Evolutionary conservation across 1,140 invertebrate genomes (phyloP).

Genomic region (Elysia chlorotica): DNA sequence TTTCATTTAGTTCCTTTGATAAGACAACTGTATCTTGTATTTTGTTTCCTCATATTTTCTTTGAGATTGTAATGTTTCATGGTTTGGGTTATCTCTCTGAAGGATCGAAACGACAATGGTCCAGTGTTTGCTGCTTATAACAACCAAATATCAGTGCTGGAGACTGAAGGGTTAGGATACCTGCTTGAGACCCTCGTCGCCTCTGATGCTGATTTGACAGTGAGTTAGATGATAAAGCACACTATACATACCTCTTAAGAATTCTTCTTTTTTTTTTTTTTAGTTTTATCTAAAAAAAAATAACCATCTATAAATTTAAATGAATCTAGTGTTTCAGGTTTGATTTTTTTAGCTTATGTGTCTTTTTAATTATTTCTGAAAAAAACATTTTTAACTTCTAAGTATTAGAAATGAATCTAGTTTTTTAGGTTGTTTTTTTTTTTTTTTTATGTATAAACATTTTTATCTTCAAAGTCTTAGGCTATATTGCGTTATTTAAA

Average conservation of each 20-base stretch:
- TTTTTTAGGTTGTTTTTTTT: no score
- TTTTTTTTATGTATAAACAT: no score
- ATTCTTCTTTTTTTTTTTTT: background rate
- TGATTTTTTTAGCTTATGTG: background rate
- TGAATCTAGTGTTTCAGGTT: background rate
- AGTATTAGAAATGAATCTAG: no score
- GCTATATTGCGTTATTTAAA: no score
- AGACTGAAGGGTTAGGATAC: background rate
- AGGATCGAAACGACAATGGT: conserved; percentile 11
- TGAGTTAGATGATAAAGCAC: background rate
- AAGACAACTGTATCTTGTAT: no score
- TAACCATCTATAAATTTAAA: background rate
- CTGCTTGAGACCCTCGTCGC: background rate
- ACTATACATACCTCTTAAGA: background rate
- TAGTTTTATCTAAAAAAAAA: background rate
- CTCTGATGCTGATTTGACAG: conserved; percentile 9
- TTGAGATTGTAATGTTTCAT: no score
- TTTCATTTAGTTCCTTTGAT: no score
- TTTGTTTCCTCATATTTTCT: no score
- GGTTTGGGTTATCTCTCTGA: no score
- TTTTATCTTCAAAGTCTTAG: no score
- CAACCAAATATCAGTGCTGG: background rate
- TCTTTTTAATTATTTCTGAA: background rate
- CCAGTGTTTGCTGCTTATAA: background rate
- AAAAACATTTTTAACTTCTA: background rate